Percentiles rank a stretch among this genome's conserved stretches.
Conservation (phyloP, 2,113 vertebrate genomes). For the Pristiophorus japonicus region DNA sequence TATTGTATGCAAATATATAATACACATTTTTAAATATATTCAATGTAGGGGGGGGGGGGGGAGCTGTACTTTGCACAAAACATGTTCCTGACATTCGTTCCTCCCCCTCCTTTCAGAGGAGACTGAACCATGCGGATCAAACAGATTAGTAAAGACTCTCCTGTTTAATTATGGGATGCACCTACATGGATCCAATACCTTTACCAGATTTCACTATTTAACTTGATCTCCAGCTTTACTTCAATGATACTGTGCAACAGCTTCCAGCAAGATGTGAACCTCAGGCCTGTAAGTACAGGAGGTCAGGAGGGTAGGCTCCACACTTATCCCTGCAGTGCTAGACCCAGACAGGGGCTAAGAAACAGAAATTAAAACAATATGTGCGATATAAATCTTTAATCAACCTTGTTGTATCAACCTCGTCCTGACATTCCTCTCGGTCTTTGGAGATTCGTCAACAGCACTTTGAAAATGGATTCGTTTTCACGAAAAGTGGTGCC, state of each 20-base stretch:
- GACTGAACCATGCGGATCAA: background rate
- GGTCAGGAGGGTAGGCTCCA: conserved; percentile 36
- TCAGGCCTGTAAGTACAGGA: background rate
- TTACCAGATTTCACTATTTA: conserved; percentile 12
- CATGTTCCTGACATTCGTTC: background rate
- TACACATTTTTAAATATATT: background rate
- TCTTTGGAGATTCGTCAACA: conserved; percentile 49
- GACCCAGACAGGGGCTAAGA: conserved; percentile 46
- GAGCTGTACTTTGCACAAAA: background rate
- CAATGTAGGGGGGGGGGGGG: no score
- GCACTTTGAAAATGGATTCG: conserved; percentile 52
- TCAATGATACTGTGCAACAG: conserved; percentile 28
- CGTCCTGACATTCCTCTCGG: conserved; percentile 42
- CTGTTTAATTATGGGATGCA: conserved; percentile 17
- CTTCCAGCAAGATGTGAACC: conserved; percentile 36
- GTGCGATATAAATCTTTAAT: conserved; percentile 53
- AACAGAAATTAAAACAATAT: conserved; percentile 49
- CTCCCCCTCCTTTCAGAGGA: background rate
- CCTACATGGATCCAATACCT: background rate
- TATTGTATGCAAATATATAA: background rate
- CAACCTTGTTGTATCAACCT: conserved; percentile 42
- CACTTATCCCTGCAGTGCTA: conserved; percentile 39
- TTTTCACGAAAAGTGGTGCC: conserved; percentile 51
- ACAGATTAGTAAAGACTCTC: background rate
- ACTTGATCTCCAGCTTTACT: conserved; percentile 5